Base-by-base conservation (phyloP, 2,113 vertebrate species). In the Scatophagus argus region DNA sequence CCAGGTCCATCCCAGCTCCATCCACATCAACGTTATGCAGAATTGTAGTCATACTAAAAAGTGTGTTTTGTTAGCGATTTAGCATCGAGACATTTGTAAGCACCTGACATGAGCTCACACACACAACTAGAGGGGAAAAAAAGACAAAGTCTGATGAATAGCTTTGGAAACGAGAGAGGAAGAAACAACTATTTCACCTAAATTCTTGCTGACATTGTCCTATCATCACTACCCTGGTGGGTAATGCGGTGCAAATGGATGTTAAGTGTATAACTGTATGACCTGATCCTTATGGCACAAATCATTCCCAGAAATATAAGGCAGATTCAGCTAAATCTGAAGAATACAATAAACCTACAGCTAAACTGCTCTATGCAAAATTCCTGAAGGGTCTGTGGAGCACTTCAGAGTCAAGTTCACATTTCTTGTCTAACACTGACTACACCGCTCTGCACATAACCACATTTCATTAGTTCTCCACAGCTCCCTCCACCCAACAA, bases 391-490 rank as follows among this genome's bases (percentile, higher is more conserved):
- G 82, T 86, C 85, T 89, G 72, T 66, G 14, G 63, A 83, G 87
- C 70, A 32, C 80, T 55, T 67, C 70, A 41, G 64, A 82, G 82
- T 88, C 82, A 41, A 86, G 76, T 84, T 94, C 90, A 85, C 79
- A 73, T 88, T 84, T 83, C 70, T 83, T 85, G 81, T 87, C 87
- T 78, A 88, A 83, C 74, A 62, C 67, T 36, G 85, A 83, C 76
- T 63, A 61, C 52, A 52, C 52, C 8, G 82, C 83, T 82, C 75
- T 70, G 73, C 56, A 7, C 72, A 80, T 77, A 85, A 81, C 84
- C 87, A 91, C 76, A 68, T 85, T 75, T 89, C 82, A 90, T 92
- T 87, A 88, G 87, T 87, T 77, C 85, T 86, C 68, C 44, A 58
- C 74, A 51, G 49, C 59, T 39, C 73, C 65, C 62, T 39, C 77